These are phyloP conservation scores for Misgurnus anguillicaudatus DNA, from an alignment of 2,113 vertebrate genomes.

Conservation along the genomic window DNA sequence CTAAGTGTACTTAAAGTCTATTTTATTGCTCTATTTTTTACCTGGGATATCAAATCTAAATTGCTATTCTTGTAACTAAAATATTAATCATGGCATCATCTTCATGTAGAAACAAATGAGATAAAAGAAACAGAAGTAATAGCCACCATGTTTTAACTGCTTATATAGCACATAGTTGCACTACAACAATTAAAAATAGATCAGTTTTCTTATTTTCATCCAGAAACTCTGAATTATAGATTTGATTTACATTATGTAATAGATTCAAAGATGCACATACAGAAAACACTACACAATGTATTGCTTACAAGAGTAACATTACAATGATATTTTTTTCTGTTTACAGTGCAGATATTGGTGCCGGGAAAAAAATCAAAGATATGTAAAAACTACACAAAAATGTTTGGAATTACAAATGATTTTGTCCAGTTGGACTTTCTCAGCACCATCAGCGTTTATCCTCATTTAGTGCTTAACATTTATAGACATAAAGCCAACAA, in stretches of 20 bases:
- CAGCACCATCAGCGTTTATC: background rate
- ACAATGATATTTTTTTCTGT: background rate
- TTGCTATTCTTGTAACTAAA: slow-evolving; percentile 24
- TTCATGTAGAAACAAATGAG: background rate
- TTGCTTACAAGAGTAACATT: slow-evolving; percentile 18
- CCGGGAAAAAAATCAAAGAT: background rate
- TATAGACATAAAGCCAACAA: background rate
- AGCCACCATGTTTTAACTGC: background rate
- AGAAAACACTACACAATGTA: slow-evolving; percentile 11
- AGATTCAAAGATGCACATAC: slow-evolving; percentile 3
- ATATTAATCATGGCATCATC: slow-evolving; percentile 5
- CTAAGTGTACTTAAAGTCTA: too few species aligned
- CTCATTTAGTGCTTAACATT: slow-evolving; percentile 15
- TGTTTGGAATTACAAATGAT: background rate
- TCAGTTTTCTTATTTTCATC: background rate
- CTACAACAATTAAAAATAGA: slow-evolving; percentile 24
- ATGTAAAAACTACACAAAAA: background rate
- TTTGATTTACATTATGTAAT: slow-evolving; percentile 20
- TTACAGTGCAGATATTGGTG: slow-evolving; percentile 22
- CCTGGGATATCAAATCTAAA: slow-evolving; percentile 29
- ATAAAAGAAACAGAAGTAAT: background rate
- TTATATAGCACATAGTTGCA: background rate
- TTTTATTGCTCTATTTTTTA: background rate
- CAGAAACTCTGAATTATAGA: slow-evolving; percentile 22
- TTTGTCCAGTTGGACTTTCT: background rate